Evolutionary conservation across 2,797 vertebrate species (phyloP), one percentile per base, ranked within the genome.

Genomic region (Artibeus jamaicensis): DNA sequence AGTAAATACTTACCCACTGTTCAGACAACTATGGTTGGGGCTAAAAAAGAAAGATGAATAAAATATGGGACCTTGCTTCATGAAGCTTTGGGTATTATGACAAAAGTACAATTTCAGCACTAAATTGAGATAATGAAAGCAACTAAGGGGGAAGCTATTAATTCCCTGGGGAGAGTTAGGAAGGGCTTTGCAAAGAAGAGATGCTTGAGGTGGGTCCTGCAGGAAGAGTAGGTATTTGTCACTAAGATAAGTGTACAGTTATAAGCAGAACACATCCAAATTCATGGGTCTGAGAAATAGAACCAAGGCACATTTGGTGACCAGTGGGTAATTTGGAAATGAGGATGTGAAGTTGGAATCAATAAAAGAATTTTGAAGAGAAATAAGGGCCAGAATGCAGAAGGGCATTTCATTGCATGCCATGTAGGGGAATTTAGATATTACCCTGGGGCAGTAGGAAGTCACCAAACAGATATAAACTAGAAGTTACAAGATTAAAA

Each of bases 1-100:
- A 83, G 34, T 77, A 82, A 94, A 88, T 77, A 91, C 67, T 57
- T 77, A 42, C 34, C 14, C 14, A 93, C 65, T 83, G 42, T 94
- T 89, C 44, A 82, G 50, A 86, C 81, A 93, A 74, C 73, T 74
- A 19, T 89, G 50, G 12, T 44, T 37, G 19, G 26, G 92, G 34
- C 94, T 92, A 57, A 87, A 78, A 67, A 70, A 26, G n/a, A 62
- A 44, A 92, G 57, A 89, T 57, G 39, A 74, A 53, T 62, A 39
- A 89, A 77, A 16, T 77, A 11, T 74, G 55, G 34, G 62, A 53
- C 19, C 48, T 93, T 9, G 22, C 68, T 77, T 94, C 48, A 14
- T 67, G 34, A 91, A 95, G 50, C 37, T 95, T 19, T 37, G 86
- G 73, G 16, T 82, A 42, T 77, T 39, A 67, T 57, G 74, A 90